These are phyloP conservation scores for Entomobrya proxima DNA, from an alignment of 2,888 invertebrate species.

Conservation along the genomic window DNA sequence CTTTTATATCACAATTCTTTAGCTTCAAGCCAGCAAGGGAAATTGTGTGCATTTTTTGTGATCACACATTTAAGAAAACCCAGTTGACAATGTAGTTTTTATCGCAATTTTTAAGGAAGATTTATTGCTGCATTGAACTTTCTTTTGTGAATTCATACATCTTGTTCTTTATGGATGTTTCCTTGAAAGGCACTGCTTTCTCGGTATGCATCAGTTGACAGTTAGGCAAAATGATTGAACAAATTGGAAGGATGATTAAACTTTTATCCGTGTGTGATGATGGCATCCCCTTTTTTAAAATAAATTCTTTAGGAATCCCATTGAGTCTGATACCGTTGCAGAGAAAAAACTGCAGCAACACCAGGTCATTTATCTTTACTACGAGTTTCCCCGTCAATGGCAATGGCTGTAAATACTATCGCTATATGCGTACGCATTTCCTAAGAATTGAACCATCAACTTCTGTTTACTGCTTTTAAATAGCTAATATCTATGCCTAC, in stretches of 20 bases:
- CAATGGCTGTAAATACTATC: background rate
- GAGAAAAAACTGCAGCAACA: background rate
- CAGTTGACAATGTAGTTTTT: too few species aligned
- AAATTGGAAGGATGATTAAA: slow-evolving; percentile 37
- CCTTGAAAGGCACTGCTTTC: too few species aligned
- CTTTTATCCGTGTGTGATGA: slow-evolving; percentile 32
- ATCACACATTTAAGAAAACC: too few species aligned
- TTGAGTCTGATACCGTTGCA: background rate
- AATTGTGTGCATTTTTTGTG: too few species aligned
- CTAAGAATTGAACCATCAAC: slow-evolving; percentile 9
- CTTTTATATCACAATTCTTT: too few species aligned
- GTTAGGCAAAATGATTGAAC: slow-evolving; percentile 36
- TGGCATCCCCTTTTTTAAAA: slow-evolving; percentile 11
- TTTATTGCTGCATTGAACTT: too few species aligned
- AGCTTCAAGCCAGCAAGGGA: too few species aligned
- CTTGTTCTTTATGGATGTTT: too few species aligned
- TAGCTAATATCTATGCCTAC: slow-evolving; percentile 52
- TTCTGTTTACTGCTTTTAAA: slow-evolving; percentile 28
- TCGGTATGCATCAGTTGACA: slow-evolving; percentile 21
- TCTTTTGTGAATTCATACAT: too few species aligned
- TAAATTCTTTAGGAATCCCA: background rate
- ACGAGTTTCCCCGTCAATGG: slow-evolving; percentile 23
- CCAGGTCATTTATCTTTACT: slow-evolving; percentile 51
- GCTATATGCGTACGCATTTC: background rate
- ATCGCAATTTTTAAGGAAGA: too few species aligned